Base-by-base conservation (phyloP, 2,113 vertebrate species). In the Edolisoma coerulescens region DNA sequence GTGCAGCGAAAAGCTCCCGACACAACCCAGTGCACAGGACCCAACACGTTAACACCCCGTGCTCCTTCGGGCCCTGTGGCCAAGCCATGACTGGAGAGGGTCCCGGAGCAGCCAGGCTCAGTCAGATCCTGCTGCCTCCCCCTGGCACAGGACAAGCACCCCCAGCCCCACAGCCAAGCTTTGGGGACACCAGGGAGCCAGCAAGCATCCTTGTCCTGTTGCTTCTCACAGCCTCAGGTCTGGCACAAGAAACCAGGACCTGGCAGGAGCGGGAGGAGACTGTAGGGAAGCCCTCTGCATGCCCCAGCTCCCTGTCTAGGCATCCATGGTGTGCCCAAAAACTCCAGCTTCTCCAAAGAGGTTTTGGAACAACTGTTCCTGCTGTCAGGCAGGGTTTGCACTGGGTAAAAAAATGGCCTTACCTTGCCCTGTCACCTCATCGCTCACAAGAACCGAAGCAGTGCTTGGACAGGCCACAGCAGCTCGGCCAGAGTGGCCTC, bases 251-350 rank as follows among this genome's bases (percentile, higher is more conserved):
- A 59, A 21, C 5, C 21, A 2, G 64, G 41, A 49, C 33, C 14
- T 9, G 39, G 13, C 60, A 71, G 61, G 10, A 47, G 7, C n/a
- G 70, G 47, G 12, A 82, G n/a, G 27, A 45, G 17, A 28, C 15
- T 1, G 0, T 9, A 53, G 61, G 33, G 45, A 84, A 69, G 39
- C 7, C 13, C 17, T 13, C 6, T 1, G 5, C 3, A 2, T 33
- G 30, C 18, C 64, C 63, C 42, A 70, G 26, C 20, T 85, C 53
- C 60, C 52, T 73, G 16, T 44, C 26, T 26, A 41, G 63, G 27
- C 64, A 26, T 16, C 35, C 7, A 1, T 0, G 0, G 26, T 0
- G 0, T 19, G 37, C 73, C 64, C 86, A 45, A 79, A 87, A 79
- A 13, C 74, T 81, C 47, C 7, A 6, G 35, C 53, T 91, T 89